Base-by-base conservation (phyloP, 2,888 invertebrate species). In the Lepidocyrtoides sp. region DNA sequence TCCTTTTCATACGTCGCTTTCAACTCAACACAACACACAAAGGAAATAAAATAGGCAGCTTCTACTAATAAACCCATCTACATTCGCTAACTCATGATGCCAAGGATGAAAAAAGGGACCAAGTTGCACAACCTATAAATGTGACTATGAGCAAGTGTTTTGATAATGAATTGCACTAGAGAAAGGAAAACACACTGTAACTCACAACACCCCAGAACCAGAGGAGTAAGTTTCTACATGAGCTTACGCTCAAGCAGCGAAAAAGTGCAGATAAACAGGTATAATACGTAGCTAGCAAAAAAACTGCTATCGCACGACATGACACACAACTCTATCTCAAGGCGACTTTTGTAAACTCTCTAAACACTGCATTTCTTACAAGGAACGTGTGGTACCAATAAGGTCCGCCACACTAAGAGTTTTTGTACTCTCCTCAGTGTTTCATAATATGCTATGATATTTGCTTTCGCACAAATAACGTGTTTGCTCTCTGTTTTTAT, bases 261-360 rank as follows among this genome's bases (percentile, higher is more conserved):
- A 4, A 41, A 10, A 4, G 7, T 54, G 44, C 51, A 51, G n/a
- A 51, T 10, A 14, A 10, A 10, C n/a, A 14, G 51, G 7, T n/a
- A 2, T 8, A n/a, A n/a, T 2, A 2, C 51, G 8, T 17, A n/a
- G n/a, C 17, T 14, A 4, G 4, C 51, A 12, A 54, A 17, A 54
- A 17, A 36, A 20, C 12, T 14, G n/a, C n/a, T n/a, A n/a, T n/a
- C n/a, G n/a, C n/a, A 63, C 8, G 23, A 26, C 36, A 20, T 23
- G 85, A 86, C 75, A 86, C 14, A 26, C 60, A 86, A 86, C 86
- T 86, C 86, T 86, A 86, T 86, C 86, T 86, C 10, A 86, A 60
- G 75, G 86, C 51, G 57, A 86, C 41, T 86, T 86, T 57, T 44
- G 86, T 8, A 86, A 86, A 7, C 54, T 85, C 60, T 75, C 36